A percentile compares a stretch with the other conserved stretches of the same genome.
These are phyloP conservation scores for Emydocephalus ijimae DNA, from an alignment of 2,113 vertebrate species.

Conservation along the genomic window DNA sequence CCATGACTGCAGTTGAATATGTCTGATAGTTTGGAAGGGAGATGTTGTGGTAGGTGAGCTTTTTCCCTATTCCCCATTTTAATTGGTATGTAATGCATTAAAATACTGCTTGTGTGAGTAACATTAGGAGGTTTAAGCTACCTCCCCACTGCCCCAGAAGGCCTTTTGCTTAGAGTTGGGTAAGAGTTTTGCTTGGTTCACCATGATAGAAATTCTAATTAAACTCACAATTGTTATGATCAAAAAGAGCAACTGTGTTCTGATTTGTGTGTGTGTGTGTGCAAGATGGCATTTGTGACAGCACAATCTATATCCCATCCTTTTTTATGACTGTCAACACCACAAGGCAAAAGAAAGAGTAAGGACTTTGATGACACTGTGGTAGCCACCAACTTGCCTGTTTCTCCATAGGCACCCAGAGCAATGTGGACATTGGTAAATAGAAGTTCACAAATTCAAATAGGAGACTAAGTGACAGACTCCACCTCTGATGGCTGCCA, in stretches of 20 bases:
- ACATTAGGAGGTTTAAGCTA: not conserved
- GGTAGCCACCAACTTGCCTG: not conserved
- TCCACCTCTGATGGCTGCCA: not conserved
- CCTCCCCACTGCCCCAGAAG: not conserved
- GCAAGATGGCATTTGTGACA: not conserved
- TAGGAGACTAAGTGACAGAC: not conserved
- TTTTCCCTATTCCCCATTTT: not conserved
- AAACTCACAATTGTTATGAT: not conserved
- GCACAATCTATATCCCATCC: not conserved
- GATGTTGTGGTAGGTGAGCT: not conserved
- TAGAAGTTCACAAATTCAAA: not conserved
- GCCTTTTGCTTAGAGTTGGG: not conserved
- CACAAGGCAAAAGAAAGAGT: not conserved
- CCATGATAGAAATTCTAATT: not conserved
- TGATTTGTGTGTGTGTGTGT: not conserved
- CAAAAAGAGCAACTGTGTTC: not conserved
- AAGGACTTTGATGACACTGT: not conserved
- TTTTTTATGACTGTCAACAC: not conserved
- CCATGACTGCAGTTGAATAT: not conserved
- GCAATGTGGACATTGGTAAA: not conserved
- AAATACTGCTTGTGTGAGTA: not conserved
- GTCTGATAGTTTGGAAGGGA: not conserved
- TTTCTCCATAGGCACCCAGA: not conserved
- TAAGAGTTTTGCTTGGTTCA: not conserved
- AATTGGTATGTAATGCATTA: not conserved